Conservation (phyloP, 2,113 vertebrate genomes). For the Antigone vipio region DNA sequence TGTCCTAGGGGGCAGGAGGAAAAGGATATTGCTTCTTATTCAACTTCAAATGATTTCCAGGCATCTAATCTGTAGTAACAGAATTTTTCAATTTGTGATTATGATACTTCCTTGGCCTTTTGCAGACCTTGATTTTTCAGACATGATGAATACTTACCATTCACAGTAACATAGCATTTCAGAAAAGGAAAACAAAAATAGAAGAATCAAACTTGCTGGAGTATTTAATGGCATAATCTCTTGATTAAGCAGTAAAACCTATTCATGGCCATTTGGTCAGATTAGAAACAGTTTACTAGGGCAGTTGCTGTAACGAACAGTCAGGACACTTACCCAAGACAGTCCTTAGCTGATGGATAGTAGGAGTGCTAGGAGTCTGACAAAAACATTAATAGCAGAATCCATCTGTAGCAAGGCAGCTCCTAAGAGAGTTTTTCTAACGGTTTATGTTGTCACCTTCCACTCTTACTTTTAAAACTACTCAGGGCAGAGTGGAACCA, state of each 20-base stretch:
- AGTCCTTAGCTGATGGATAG: not conserved
- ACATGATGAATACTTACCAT: not conserved
- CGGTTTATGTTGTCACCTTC: constrained; percentile 36
- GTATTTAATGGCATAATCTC: not conserved
- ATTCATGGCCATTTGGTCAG: not conserved
- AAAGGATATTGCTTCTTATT: constrained; percentile 8
- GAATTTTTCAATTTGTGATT: not conserved
- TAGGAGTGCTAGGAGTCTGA: not conserved
- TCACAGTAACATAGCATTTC: not conserved
- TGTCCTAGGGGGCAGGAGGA: not conserved
- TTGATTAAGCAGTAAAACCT: not conserved
- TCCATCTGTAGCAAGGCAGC: not conserved
- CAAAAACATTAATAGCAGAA: not conserved
- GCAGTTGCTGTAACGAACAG: not conserved
- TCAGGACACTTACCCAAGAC: not conserved
- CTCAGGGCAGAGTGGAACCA: not conserved
- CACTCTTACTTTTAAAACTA: not conserved
- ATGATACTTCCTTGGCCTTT: not conserved
- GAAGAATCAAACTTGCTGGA: not conserved
- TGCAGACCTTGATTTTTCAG: not conserved
- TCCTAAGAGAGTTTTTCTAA: constrained; percentile 31
- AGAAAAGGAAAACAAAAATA: not conserved
- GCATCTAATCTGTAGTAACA: not conserved
- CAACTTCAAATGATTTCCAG: not conserved
- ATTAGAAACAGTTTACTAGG: not conserved